Evolutionary conservation across 2,797 vertebrate genomes (phyloP), one percentile per base, ranked within the genome.

Genomic region (Tachyglossus aculeatus): DNA sequence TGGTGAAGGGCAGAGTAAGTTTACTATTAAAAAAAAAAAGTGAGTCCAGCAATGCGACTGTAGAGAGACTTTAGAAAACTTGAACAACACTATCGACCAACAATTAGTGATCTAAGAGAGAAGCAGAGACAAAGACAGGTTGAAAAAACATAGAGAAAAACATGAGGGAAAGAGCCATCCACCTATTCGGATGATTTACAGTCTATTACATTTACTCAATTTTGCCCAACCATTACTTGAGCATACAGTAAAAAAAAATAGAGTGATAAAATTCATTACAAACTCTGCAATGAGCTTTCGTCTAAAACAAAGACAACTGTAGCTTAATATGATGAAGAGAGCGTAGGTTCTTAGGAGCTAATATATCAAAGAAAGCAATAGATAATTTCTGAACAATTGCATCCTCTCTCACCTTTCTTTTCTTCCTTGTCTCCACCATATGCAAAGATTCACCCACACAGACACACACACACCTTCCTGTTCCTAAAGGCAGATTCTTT

Each of bases 261-360:
- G 44, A 68, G 22, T 32, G 33, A 74, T 57, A 74, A 63, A 36
- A 56, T 38, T 56, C 80, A 60, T 32, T 52, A 21, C 25, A 47
- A 24, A 65, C 36, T 69, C 21, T 65, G 18, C n/a, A 52, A 45
- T 68, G 69, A 21, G 71, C 65, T 43, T 59, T 57, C 32, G 43
- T 56, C 29, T 37, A 34, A 69, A 81, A 63, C 40, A 40, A 58
- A 71, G n/a, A 22, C 37, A 75, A 64, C 32, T 56, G 22, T 71
- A 66, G 18, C 33, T 55, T 65, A 45, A 32, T 57, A 51, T 22
- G 10, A 34, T 81, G 57, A 83, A 73, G 4, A 58, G 52, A 54
- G 55, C n/a, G n/a, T n/a, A n/a, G n/a, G n/a, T 55, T 57, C 9
- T 57, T 40, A 77, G 50, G 24, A 53, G 37, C 13, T 73, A 16